Evolutionary conservation across 1,140 invertebrate species (phyloP).

Genomic region (Cyclargus thomasi): DNA sequence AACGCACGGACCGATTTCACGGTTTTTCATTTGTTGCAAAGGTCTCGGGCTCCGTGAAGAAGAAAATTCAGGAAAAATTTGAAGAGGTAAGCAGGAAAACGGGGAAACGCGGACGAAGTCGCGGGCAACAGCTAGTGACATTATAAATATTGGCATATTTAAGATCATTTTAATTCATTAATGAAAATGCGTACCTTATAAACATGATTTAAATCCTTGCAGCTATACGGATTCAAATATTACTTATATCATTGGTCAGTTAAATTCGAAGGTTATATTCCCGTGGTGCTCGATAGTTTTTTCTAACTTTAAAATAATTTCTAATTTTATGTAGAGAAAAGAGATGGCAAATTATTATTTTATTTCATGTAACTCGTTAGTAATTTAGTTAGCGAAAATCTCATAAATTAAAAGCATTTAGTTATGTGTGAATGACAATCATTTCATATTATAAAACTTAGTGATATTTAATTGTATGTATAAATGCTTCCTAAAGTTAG

Average conservation of each 20-base stretch:
- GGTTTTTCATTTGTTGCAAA: too few species aligned
- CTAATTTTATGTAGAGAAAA: neutral
- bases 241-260: neutral
- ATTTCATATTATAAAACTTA: neutral
- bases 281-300: neutral
- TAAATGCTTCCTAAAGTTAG: conserved; percentile 5
- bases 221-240: too few species aligned
- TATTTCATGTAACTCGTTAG: neutral
- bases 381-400: neutral
- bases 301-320: neutral
- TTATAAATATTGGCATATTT: too few species aligned
- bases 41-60: too few species aligned
- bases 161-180: too few species aligned
- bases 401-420: neutral
- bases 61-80: too few species aligned
- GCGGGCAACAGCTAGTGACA: too few species aligned
- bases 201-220: too few species aligned
- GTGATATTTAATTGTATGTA: conserved; percentile 5
- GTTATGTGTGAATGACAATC: neutral
- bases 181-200: too few species aligned
- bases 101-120: too few species aligned
- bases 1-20: too few species aligned
- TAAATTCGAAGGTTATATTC: neutral
- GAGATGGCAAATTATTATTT: neutral
- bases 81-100: too few species aligned